phyloP scores from a whole-genome alignment of 2,113 vertebrate genomes.

The Spea bombifrons region DNA sequence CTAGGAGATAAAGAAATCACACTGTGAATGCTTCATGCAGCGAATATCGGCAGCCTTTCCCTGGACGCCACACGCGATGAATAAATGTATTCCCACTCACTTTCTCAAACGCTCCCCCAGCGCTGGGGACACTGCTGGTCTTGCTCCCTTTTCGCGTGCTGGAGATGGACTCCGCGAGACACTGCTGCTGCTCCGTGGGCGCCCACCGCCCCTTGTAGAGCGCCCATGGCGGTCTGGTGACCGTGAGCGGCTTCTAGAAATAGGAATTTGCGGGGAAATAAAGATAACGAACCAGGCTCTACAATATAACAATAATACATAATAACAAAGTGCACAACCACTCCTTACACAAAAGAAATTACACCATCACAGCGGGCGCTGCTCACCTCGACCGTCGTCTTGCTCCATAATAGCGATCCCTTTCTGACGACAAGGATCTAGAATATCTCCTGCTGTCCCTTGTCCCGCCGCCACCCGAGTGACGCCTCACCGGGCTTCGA shows the following conservation, averaged over 20 bases:
- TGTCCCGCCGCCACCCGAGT: slow-evolving; percentile 73
- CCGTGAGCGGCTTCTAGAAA: slow-evolving; percentile 73
- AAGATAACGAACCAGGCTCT: background rate
- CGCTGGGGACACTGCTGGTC: slow-evolving; percentile 60
- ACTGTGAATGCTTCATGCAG: background rate
- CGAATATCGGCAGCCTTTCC: no score
- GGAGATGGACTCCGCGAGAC: slow-evolving; percentile 64
- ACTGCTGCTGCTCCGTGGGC: slow-evolving; percentile 72
- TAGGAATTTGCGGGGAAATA: background rate
- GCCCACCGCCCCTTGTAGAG: slow-evolving; percentile 65
- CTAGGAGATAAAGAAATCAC: slow-evolving; percentile 53
- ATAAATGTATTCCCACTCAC: slow-evolving; percentile 60
- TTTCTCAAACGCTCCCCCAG: slow-evolving; percentile 91
- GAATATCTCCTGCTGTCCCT: slow-evolving; percentile 64
- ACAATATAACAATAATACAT: background rate
- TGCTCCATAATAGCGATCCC: slow-evolving; percentile 61
- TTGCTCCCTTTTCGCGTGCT: slow-evolving; percentile 64
- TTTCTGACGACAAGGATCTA: slow-evolving; percentile 71
- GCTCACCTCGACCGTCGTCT: slow-evolving; percentile 34
- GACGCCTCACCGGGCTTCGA: slow-evolving; percentile 58
- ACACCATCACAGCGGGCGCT: background rate
- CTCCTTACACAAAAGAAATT: no score
- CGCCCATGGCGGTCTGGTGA: slow-evolving; percentile 70
- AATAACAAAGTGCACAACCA: no score
- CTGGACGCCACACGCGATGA: no score